These are phyloP conservation scores for Ataeniobius toweri DNA, from an alignment of 2,797 vertebrate species.

Conservation along the genomic window DNA sequence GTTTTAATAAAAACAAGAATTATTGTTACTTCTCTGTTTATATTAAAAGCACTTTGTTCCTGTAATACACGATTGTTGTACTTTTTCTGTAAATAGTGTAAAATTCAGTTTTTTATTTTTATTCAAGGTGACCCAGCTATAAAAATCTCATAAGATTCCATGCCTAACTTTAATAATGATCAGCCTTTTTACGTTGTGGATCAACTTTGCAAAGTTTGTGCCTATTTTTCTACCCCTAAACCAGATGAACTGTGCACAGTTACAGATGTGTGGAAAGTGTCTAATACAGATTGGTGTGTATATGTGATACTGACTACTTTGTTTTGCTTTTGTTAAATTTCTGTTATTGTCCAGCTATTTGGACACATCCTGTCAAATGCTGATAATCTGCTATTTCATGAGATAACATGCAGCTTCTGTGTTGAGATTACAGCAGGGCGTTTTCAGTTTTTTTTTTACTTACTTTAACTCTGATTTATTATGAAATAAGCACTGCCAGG, in stretches of 20 bases:
- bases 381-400: conserved; percentile 49
- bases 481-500: conserved; percentile 34
- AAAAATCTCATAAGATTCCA: background rate
- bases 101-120: background rate
- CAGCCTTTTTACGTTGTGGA: background rate
- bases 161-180: background rate
- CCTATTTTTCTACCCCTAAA: background rate
- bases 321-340: conserved; percentile 3
- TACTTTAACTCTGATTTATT: conserved; percentile 2
- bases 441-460: conserved; percentile 34
- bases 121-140: background rate
- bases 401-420: conserved; percentile 39
- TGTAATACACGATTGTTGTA: background rate
- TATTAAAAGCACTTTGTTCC: background rate
- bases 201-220: background rate
- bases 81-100: background rate
- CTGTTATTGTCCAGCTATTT: conserved; percentile 31
- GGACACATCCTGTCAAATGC: conserved; percentile 18
- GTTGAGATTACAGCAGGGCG: conserved; percentile 24
- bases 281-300: background rate
- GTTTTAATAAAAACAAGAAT: background rate
- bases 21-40: background rate
- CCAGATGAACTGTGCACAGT: background rate
- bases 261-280: background rate
- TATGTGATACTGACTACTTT: background rate